Conservation (phyloP, 2,113 vertebrate species). For the Scopus umbretta region DNA sequence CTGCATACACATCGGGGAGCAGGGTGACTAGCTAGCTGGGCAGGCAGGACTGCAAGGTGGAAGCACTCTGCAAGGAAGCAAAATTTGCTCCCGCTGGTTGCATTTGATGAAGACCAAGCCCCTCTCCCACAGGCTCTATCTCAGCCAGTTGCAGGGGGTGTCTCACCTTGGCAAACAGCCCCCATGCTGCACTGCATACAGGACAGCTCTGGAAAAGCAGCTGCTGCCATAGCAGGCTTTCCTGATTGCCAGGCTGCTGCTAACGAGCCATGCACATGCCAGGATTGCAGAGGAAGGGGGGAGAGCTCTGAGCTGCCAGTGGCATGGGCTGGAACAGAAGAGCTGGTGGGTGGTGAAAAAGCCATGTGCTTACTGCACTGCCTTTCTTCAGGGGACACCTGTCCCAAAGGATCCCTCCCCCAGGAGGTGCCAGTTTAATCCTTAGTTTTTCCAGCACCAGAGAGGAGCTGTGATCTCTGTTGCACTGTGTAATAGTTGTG, state of each 20-base stretch:
- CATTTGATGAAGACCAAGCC: not conserved
- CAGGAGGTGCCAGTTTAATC: not conserved
- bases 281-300: not conserved
- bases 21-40: not conserved
- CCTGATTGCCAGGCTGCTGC: slow-evolving; percentile 18
- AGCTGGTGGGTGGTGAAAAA: not conserved
- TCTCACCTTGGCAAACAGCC: not conserved
- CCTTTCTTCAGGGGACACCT: not conserved
- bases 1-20: not conserved
- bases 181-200: accelerated
- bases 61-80: not conserved
- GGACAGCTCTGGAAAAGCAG: slow-evolving; percentile 17
- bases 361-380: not conserved
- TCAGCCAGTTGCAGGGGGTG: not conserved
- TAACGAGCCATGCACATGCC: not conserved
- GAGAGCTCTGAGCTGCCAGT: not conserved
- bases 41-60: not conserved
- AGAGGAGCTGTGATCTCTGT: not conserved
- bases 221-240: not conserved
- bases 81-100: not conserved
- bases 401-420: not conserved
- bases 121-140: not conserved
- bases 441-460: not conserved
- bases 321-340: not conserved
- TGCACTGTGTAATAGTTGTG: not conserved